phyloP scores from a whole-genome alignment of 2,888 invertebrate genomes.

The Hydroisotoma schaefferi region DNA sequence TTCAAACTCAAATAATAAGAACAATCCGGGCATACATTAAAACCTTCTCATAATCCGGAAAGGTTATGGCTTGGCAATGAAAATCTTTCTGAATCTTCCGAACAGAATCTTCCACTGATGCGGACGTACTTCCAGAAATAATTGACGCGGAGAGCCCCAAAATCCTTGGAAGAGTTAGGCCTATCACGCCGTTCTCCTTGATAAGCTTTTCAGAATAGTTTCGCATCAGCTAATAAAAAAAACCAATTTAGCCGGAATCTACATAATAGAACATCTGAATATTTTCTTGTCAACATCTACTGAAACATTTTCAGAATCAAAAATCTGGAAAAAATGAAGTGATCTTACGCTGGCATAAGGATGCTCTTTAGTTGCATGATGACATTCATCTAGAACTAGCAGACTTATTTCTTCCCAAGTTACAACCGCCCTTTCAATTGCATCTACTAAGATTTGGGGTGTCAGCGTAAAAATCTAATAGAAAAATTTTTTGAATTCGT shows the following conservation, averaged over 20 bases:
- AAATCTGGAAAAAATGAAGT: too few relatives aligned
- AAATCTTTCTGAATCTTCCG: conserved; percentile 67
- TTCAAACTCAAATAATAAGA: neutral
- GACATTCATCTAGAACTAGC: conserved; percentile 92
- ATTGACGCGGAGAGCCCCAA: conserved; percentile 84
- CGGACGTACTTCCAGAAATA: conserved; percentile 58
- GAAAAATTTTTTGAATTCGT: neutral
- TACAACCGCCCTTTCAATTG: conserved; percentile 61
- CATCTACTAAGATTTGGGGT: conserved; percentile 71
- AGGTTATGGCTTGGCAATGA: conserved; percentile 68
- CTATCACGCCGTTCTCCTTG: too few relatives aligned
- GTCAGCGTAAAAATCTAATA: conserved; percentile 75
- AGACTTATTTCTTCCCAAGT: conserved; percentile 62
- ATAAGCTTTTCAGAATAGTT: too few relatives aligned
- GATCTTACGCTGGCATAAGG: too few relatives aligned
- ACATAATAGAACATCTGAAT: too few relatives aligned
- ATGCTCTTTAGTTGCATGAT: conserved; percentile 76
- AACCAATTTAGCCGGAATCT: too few relatives aligned
- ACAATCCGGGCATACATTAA: conserved; percentile 55
- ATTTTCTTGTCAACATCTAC: too few relatives aligned
- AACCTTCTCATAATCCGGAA: conserved; percentile 57
- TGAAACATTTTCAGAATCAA: too few relatives aligned
- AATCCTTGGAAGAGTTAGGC: conserved; percentile 62
- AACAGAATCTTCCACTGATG: conserved; percentile 53
- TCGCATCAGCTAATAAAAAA: too few relatives aligned